These are phyloP conservation scores for Acleris cristana DNA, from an alignment of 2,888 invertebrate genomes.

Conservation along the genomic window DNA sequence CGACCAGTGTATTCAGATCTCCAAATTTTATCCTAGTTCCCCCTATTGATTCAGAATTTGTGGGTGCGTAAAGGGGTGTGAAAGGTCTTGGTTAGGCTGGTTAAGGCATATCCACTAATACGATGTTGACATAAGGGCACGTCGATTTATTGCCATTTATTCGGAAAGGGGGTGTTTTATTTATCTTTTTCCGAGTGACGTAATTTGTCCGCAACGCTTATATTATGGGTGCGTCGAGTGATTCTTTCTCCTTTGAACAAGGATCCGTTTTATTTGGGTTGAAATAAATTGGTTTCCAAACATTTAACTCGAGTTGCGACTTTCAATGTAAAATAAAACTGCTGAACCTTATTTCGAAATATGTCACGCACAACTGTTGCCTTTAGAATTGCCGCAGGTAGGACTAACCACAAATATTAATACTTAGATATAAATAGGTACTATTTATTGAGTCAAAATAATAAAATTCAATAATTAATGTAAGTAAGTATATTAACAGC, in stretches of 20 bases:
- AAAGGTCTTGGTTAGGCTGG: slow-evolving; percentile 52
- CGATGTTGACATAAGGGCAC: slow-evolving; percentile 76
- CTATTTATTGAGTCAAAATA: no score
- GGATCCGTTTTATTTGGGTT: slow-evolving; percentile 2
- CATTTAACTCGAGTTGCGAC: not conserved
- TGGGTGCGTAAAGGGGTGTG: slow-evolving; percentile 29
- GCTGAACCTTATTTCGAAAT: no score
- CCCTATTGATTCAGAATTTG: slow-evolving; percentile 26
- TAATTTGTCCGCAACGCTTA: slow-evolving; percentile 61
- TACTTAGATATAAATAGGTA: no score
- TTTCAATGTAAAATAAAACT: no score
- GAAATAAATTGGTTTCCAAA: not conserved
- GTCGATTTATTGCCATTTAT: slow-evolving; percentile 78
- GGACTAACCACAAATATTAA: no score
- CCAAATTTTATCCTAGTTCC: slow-evolving; percentile 35
- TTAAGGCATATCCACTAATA: slow-evolving; percentile 69
- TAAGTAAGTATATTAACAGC: no score
- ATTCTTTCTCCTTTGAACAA: slow-evolving; percentile 41
- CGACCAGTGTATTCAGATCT: slow-evolving; percentile 58
- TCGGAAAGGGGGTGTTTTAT: slow-evolving; percentile 72
- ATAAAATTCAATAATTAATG: no score
- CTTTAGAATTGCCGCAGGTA: no score
- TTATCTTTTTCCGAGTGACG: slow-evolving; percentile 75
- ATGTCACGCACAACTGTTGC: no score
- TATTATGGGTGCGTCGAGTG: slow-evolving; percentile 49